phyloP scores from a whole-genome alignment of 2,888 invertebrate species.

The Meiosimyza platycephala region DNA sequence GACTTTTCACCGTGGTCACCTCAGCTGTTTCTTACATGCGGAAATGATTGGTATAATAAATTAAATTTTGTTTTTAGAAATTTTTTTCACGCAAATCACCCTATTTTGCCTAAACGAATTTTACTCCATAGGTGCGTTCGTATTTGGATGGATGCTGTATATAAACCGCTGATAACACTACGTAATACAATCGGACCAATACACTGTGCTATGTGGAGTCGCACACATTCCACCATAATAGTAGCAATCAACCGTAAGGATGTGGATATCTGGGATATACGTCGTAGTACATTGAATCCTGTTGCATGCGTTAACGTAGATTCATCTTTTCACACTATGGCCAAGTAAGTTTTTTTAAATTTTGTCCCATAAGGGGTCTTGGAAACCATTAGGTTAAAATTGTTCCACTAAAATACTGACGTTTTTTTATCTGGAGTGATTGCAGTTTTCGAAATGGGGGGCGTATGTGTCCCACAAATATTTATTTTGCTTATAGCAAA shows the following conservation, averaged over 20 bases:
- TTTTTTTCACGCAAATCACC: too few species aligned
- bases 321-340: constrained; percentile 54
- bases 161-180: constrained; percentile 73
- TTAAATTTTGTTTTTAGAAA: too few species aligned
- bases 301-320: constrained; percentile 55
- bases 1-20: constrained; percentile 80
- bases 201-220: constrained; percentile 77
- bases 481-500: too few species aligned
- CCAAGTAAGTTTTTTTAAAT: constrained; percentile 48
- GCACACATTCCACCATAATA: constrained; percentile 79
- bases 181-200: constrained; percentile 68
- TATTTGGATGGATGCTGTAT: constrained; percentile 80
- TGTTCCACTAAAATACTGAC: too few species aligned
- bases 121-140: constrained; percentile 69
- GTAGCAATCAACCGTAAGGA: constrained; percentile 74
- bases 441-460: too few species aligned
- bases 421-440: too few species aligned
- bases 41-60: constrained; percentile 75
- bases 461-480: too few species aligned
- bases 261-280: constrained; percentile 84
- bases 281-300: constrained; percentile 78
- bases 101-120: background rate
- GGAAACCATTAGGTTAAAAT: too few species aligned
- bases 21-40: constrained; percentile 78
- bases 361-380: background rate